Conservation (phyloP, 2,797 vertebrate genomes). For the Phylloscopus collybita region DNA sequence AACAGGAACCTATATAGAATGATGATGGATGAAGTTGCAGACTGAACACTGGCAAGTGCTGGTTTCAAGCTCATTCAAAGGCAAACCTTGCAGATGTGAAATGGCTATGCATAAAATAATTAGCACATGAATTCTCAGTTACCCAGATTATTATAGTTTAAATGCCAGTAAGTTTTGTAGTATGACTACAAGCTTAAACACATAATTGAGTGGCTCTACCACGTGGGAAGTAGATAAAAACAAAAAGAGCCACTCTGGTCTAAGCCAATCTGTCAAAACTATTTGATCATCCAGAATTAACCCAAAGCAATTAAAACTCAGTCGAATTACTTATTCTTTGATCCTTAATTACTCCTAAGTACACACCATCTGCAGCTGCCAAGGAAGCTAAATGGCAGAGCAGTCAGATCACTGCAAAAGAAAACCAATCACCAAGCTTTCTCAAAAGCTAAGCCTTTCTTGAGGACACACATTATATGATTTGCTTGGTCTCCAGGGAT, state of each 20-base stretch:
- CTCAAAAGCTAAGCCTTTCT: neutral
- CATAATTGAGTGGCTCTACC: neutral
- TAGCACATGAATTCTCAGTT: neutral
- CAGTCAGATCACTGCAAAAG: neutral
- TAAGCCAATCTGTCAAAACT: constrained; percentile 12
- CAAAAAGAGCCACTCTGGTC: neutral
- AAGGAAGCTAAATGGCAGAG: constrained; percentile 19
- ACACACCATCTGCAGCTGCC: neutral
- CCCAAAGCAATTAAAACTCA: constrained; percentile 3
- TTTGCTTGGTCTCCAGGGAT: neutral
- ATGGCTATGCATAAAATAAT: neutral
- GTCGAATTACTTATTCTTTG: neutral
- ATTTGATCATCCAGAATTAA: constrained; percentile 15
- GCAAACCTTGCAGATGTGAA: neutral
- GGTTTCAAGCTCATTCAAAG: neutral
- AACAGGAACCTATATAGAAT: neutral
- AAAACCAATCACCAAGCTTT: neutral
- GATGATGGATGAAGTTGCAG: neutral
- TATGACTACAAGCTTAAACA: neutral
- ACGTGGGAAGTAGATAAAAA: neutral
- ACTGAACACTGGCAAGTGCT: neutral
- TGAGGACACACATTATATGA: neutral
- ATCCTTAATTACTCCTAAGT: constrained; percentile 14
- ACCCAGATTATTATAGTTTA: neutral
- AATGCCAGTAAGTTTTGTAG: neutral